Evolutionary conservation across 2,113 vertebrate species (phyloP), one percentile per base, ranked within the genome.

Genomic region (Numenius arquata): DNA sequence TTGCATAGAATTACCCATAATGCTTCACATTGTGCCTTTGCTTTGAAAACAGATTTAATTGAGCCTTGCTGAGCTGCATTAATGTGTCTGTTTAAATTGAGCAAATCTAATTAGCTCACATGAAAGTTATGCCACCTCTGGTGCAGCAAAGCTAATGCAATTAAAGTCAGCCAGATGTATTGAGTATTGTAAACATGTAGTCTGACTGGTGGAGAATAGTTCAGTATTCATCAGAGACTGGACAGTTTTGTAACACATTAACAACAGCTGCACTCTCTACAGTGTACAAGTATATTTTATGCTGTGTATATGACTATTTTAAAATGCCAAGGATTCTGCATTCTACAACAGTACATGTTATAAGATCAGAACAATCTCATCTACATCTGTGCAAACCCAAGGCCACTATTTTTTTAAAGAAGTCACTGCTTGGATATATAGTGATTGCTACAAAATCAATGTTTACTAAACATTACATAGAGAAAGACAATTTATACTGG

Each of bases 81-180:
- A 98, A 98, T 97, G 97, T 97, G 94, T 92, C 96, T 98, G 90
- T 97, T 98, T 97, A 98, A 98, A 98, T 96, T 98, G 97, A 98
- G 95, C 94, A 98, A 98, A 98, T 97, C 94, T 97, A 98, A 98
- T 98, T 98, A 98, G 97, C 96, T 98, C 70, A 34, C 95, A 97
- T 97, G 96, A 98, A 97, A 98, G 97, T 98, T 97, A 98, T 98
- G 97, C 97, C 97, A 98, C 96, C 97, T 98, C 96, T 98, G 98
- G 98, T 97, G 97, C 21, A 41, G 97, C 95, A 98, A 96, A 97
- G 96, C 93, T 98, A 97, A 98, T 97, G 95, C 96, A 97, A 97
- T 98, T 97, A 98, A 97, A 97, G 93, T 96, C 94, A 97, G 92
- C 93, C 97, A 97, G 96, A 97, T 97, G 91, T 97, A 98, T 96